Base-by-base conservation (phyloP, 2,113 vertebrate genomes). In the Donacobius atricapilla region DNA sequence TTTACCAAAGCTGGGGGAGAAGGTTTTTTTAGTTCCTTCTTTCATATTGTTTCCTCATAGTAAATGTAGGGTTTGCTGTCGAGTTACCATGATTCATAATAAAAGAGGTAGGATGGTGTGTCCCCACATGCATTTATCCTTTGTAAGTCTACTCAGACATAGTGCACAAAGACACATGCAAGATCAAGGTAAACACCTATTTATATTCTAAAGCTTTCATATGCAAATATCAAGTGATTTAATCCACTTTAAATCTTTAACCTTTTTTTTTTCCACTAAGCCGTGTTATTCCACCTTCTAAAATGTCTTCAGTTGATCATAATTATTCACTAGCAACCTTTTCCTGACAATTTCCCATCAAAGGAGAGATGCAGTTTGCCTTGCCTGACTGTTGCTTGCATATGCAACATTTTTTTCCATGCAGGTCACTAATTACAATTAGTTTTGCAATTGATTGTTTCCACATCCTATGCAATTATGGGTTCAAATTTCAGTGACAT, bases 61-160 rank as follows among this genome's bases (percentile, higher is more conserved):
- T 21, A 57, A 61, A 35, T 31, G 4, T 66, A n/a, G 10, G 6
- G 4, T 45, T 88, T 66, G 27, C 37, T 45, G 8, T 40, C 23
- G 58, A 45, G 22, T 50, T 79, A 68, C 21, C 10, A 10, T 25
- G 15, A 58, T 42, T 68, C 39, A 35, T 25, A 82, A 28, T 4
- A 19, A 39, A 90, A 77, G 12, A 69, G 27, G 13, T 12, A 42
- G 24, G 50, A n/a, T 0, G 0, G 5, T 23, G 31, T 45, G 15
- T 23, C 13, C 7, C 23, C 13, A 57, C 13, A 25, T 37, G 40
- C 8, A 47, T 17, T 79, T 66, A 15, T 33, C 24, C 51, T 71
- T 7, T 60, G 23, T 33, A 40, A 45, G 30, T n/a, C 42, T 22
- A 28, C 3, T 22, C 21, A 65, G 31, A 13, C 8, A 39, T 1